phyloP scores from a whole-genome alignment of 92 coral and sea anemone species.

The Plumapathes pennacea region DNA sequence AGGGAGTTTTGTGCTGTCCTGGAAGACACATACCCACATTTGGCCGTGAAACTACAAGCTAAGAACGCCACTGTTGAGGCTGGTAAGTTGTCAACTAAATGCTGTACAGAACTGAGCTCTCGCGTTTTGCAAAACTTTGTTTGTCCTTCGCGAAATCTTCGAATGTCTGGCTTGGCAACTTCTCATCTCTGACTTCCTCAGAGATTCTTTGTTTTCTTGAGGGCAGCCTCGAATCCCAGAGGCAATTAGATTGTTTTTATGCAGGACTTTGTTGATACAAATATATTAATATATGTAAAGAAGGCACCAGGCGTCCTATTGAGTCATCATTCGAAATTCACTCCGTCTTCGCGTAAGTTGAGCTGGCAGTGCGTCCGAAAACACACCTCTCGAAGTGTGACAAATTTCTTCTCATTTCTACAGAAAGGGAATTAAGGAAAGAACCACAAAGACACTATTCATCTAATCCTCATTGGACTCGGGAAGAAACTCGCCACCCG shows the following conservation, averaged over 20 bases:
- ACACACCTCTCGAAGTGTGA: not conserved
- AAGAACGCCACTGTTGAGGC: constrained; percentile 65
- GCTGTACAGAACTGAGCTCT: no score
- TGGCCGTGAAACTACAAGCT: constrained; percentile 58
- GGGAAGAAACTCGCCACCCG: no score
- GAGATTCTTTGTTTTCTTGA: not conserved
- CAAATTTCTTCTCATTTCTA: not conserved
- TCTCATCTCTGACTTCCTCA: not conserved
- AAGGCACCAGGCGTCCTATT: constrained; percentile 18
- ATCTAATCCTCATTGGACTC: constrained; percentile 12
- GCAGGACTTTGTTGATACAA: constrained; percentile 49
- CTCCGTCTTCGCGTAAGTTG: constrained; percentile 3
- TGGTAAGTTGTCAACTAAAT: constrained; percentile 51
- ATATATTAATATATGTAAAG: constrained; percentile 39
- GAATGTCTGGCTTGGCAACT: no score
- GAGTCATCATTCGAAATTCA: constrained; percentile 31
- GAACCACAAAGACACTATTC: constrained; percentile 13
- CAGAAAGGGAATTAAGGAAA: constrained; percentile 23
- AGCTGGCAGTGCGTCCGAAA: constrained; percentile 1
- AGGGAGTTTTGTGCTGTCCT: constrained; percentile 71
- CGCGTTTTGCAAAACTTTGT: constrained; percentile 1
- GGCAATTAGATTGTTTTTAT: constrained; percentile 65
- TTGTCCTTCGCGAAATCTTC: not conserved
- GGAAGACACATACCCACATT: constrained; percentile 68
- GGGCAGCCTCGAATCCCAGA: no score